Base-by-base conservation (phyloP, 2,888 invertebrate species). In the Shargacucullia verbasci region DNA sequence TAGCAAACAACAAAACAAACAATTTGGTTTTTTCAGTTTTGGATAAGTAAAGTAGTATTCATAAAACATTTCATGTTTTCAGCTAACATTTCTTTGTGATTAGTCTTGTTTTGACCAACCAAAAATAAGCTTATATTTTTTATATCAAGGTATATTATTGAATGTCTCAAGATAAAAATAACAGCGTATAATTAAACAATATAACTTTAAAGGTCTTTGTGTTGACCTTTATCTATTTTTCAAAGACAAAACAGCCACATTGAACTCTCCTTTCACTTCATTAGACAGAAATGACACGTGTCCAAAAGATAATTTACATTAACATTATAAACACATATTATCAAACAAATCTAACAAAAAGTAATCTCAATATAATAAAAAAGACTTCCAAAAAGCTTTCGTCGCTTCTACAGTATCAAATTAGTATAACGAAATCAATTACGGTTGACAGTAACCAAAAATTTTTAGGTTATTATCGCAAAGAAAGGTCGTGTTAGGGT, bases 351-450 rank as follows among this genome's bases (percentile, higher is more conserved):
- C 27, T 43, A 27, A 47, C 31, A 49, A 25, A 48, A 45, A 59
- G 15, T 35, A 27, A 25, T 20, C 1, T 49, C 57, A n/a, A 62
- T 44, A 40, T 12, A 58, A 61, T 46, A 52, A 71, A 57, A 53
- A 10, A 46, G 14, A 29, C n/a, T 29, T 48, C 39, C 40, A 37
- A 50, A 61, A 59, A 62, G 56, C 63, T 61, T 50, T 76, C 55
- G 20, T 55, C 40, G n/a, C 7, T 29, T 50, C 25, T 46, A 50
- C 44, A 61, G 49, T 35, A 66, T 63, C 27, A 63, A 70, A 73
- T 68, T 66, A 76, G 33, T 59, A 49, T 61, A 76, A 61, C 48
- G 37, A 67, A 78, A 77, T 75, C 66, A 77, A 73, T 75, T 70
- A 72, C 13, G n/a, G 35, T 31, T 63, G 73, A 38, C 63, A 73